Base-by-base conservation (phyloP, 64 coral and sea anemone species). In the Astreopora myriophthalma region DNA sequence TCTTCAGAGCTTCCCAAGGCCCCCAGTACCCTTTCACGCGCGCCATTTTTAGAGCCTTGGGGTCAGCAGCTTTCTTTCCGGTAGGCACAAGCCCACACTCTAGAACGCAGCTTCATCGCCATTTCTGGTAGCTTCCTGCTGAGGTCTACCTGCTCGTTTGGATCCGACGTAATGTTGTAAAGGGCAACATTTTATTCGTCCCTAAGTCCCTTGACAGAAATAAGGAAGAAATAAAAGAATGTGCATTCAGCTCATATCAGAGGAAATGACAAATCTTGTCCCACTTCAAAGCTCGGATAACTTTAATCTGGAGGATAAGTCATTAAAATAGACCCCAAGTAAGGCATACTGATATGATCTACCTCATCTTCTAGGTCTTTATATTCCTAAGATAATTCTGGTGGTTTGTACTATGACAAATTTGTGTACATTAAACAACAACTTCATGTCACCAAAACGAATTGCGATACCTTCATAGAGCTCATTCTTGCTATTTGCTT, bases 341-440 rank as follows among this genome's bases (percentile, higher is more conserved):
- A n/a, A n/a, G n/a, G n/a, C n/a, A n/a, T n/a, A n/a, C n/a, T n/a
- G n/a, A n/a, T n/a, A n/a, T n/a, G n/a, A n/a, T n/a, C n/a, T n/a
- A 70, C 67, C 67, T 70, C 26, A 40, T 34, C 6, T 19, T 13
- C 11, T 80, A 22, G 3, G 19, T 8, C 28, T n/a, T 14, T 10
- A 22, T n/a, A 60, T 8, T 19, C 48, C 3, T 29, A 49, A 8
- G 48, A 58, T 80, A 95, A 44, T 38, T 95, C 93, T 39, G 93
- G 93, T 19, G 93, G 93, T 25, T 91, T 95, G 71, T 87, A 95
- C 93, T 88, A 95, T 17, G 88, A 91, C 0, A 91, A n/a, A 67
- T 95, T n/a, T 95, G 9, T 81, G 81, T 0, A 95, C 93, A 23
- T 86, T 87, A 13, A 95, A 40, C 37, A 95, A 22, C 3, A 95